These are phyloP conservation scores for Melanocharis versteri DNA, from an alignment of 2,113 vertebrate species.

Conservation along the genomic window DNA sequence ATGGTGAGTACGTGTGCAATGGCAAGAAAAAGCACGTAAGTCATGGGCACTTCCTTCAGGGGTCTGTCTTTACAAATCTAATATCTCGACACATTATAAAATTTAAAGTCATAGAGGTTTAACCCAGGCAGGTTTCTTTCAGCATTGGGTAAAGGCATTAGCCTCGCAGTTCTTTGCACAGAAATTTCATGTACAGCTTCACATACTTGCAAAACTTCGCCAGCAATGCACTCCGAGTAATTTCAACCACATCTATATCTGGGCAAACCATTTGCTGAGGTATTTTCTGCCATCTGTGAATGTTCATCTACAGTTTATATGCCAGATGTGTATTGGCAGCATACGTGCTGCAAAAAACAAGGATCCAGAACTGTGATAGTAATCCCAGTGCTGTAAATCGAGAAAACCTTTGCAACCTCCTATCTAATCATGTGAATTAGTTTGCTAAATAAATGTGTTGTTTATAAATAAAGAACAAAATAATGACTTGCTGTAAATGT, in stretches of 20 bases:
- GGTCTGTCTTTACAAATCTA: neutral
- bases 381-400: neutral
- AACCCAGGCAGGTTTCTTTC: neutral
- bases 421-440: neutral
- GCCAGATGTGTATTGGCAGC: constrained; percentile 49
- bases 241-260: constrained; percentile 3
- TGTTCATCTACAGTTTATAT: constrained; percentile 27
- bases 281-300: constrained; percentile 47
- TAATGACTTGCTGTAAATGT: neutral
- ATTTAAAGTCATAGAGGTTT: neutral
- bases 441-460: neutral
- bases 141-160: neutral
- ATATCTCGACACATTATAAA: neutral
- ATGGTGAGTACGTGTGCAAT: neutral
- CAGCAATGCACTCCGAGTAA: neutral
- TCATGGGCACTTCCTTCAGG: neutral
- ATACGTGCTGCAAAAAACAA: neutral
- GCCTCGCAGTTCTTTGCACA: neutral
- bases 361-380: neutral
- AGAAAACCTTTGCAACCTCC: neutral
- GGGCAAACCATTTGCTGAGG: constrained; percentile 35
- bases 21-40: neutral
- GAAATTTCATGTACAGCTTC: neutral
- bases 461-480: neutral
- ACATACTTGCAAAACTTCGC: neutral